Evolutionary conservation across 2,113 vertebrate species (phyloP), one percentile per base, ranked within the genome.

Genomic region (Chitala chitala): DNA sequence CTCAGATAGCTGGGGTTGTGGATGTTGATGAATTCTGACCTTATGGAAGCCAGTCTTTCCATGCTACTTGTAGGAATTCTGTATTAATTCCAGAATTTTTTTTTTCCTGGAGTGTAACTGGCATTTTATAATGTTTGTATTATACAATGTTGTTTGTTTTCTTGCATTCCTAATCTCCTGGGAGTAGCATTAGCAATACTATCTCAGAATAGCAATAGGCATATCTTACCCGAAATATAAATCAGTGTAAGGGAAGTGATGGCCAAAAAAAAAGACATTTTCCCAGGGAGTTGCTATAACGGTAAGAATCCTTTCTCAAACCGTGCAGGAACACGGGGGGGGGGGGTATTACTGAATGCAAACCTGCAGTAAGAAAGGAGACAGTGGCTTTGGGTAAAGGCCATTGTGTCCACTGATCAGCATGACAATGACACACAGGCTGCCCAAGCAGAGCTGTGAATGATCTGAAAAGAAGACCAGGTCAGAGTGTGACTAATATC

Each of bases 1-100:
- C 0, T 76, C 68, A 0, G 92, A 92, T 70, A 82, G 84, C 74
- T 94, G 93, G 94, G 88, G 90, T 3, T 95, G 94, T 29, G 84
- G 92, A 1, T 95, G 94, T 86, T 95, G 91, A 94, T 86, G 50
- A 4, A 4, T 46, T 17, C 24, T 59, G 1, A 51, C 24, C n/a
- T 9, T 13, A 22, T 50, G 55, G 29, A 73, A 20, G 40, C 38
- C 56, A 36, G 26, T 26, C 15, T 63, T 7, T 61, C 48, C 17
- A 48, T 10, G 51, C 50, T 55, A 26, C 10, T 44, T 31, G 38
- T 56, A 22, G 26, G 8, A 36, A 40, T 54, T 50, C 5, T 58
- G n/a, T n/a, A n/a, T n/a, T n/a, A n/a, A n/a, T n/a, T n/a, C n/a
- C n/a, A n/a, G n/a, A n/a, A n/a, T n/a, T 12, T 15, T 69, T 31